Base-by-base conservation (phyloP, 92 coral and sea anemone genomes). In the Porites lobata region DNA sequence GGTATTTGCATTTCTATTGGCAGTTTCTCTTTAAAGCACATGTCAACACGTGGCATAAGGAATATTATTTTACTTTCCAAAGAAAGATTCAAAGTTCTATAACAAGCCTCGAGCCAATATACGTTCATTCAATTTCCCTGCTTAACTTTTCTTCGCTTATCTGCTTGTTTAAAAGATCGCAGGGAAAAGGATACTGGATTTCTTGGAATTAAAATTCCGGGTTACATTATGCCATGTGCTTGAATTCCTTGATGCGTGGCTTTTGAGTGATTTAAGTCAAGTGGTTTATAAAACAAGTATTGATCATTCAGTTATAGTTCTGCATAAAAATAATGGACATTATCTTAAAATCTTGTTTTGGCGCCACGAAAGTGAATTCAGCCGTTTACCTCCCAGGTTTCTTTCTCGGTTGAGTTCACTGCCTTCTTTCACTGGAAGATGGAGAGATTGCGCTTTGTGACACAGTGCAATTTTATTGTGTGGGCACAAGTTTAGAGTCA, bases 41-140 rank as follows among this genome's bases (percentile, higher is more conserved):
- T 63, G 79, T 50, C 68, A 71, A 83, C 87, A 83, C 87, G 87
- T 83, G 87, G 87, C 59, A 50, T 73, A 70, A 70, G 19, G 54
- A 38, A 9, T 56, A 53, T 52, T 75, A 53, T 61, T 73, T 83
- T 83, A 22, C 63, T 83, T 50, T 43, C 71, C 24, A 2, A 2
- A 14, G 26, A 18, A 24, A 9, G 74, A 83, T 71, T 69, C 53
- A 81, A 54, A 43, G 15, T 2, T n/a, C n/a, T n/a, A n/a, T n/a
- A n/a, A n/a, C n/a, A n/a, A n/a, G n/a, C 64, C 79, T 75, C 79
- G 79, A 21, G 79, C 64, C 64, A 20, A 38, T 38, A 38, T 3
- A 4, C 6, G 57, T 59, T 59, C 29, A 58, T 73, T 1, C 26
- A 50, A 11, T 1, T 43, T 61, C 61, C 17, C 14, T 12, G 5